Evolutionary conservation across 2,888 invertebrate genomes (phyloP), one percentile per base, ranked within the genome.

Genomic region (Marasmarcha lunaedactyla): DNA sequence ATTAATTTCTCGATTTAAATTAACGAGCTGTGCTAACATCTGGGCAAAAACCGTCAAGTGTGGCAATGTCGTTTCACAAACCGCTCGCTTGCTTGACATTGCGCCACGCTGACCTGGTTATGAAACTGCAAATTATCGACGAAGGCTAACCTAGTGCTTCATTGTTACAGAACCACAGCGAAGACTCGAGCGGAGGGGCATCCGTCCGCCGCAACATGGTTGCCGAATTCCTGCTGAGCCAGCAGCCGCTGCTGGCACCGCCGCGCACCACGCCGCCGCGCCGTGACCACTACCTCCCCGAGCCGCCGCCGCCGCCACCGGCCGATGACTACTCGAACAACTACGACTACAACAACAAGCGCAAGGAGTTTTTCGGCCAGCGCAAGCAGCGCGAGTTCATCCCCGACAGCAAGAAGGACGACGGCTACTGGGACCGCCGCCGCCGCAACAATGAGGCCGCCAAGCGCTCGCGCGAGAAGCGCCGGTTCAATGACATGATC

Each of bases 391-490:
- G 98, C 10, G 97, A 97, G 70, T 97, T 98, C 73, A 97, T 97
- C 47, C 97, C 97, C 0, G 97, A 97, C 67, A 94, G 89, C 74
- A 96, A 96, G 70, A 98, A 98, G 68, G 97, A 98, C 62, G 95
- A 97, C 57, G 94, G 93, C 60, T 98, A 98, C 74, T 98, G 98
- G 98, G 97, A 97, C 71, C 89, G 97, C 42, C 87, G 98, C 42
- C 87, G 97, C 46, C 88, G 97, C 43, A 98, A 98, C 78, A 98
- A 98, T 73, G 97, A 97, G 71, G 98, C 98, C 0, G 98, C 98
- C 42, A 96, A 98, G 67, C 85, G 97, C 35, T 97, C 97, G 4
- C 88, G 97, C n/a, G 97, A 98, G 71, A 98, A 98, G 71, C 88
- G 97, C 33, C 90, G 97, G 36, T 92, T 95, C 81, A 97, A 98